Conservation (phyloP, 92 coral and sea anemone genomes). For the Muricea muricata region DNA sequence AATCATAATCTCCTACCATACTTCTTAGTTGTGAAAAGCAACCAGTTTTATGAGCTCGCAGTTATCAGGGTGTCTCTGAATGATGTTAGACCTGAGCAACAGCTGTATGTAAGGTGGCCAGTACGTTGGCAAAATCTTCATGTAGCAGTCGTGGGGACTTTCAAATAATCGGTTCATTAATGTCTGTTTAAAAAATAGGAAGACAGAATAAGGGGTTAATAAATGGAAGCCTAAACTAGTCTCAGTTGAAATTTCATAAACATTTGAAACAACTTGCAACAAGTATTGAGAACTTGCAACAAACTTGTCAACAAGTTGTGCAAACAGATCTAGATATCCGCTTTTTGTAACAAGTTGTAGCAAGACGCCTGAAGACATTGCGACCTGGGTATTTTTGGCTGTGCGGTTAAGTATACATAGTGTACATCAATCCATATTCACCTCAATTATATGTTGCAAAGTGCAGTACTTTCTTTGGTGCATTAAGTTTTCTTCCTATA, state of each 20-base stretch:
- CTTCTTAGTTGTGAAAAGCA: constrained; percentile 64
- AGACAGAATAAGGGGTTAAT: no score
- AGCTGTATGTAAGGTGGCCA: constrained; percentile 96
- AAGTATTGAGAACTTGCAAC: no score
- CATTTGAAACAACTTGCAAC: no score
- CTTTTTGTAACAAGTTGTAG: no score
- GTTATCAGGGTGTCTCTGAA: constrained; percentile 82
- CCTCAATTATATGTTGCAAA: constrained; percentile 34
- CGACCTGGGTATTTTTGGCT: no score
- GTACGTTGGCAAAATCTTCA: constrained; percentile 66
- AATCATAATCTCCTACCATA: neutral
- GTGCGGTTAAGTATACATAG: no score
- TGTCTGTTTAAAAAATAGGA: constrained; percentile 47
- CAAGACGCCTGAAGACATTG: neutral
- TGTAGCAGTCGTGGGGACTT: constrained; percentile 88
- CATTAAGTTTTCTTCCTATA: neutral
- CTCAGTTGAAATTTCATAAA: no score
- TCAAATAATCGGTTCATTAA: constrained; percentile 80
- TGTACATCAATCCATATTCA: neutral
- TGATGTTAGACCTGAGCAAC: constrained; percentile 78
- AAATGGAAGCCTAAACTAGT: no score
- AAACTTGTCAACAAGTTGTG: no score
- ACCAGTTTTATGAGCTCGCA: constrained; percentile 83
- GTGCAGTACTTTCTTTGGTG: constrained; percentile 5
- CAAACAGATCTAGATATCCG: no score